Conservation (phyloP, 2,888 invertebrate genomes). For the Encarsia formosa region DNA sequence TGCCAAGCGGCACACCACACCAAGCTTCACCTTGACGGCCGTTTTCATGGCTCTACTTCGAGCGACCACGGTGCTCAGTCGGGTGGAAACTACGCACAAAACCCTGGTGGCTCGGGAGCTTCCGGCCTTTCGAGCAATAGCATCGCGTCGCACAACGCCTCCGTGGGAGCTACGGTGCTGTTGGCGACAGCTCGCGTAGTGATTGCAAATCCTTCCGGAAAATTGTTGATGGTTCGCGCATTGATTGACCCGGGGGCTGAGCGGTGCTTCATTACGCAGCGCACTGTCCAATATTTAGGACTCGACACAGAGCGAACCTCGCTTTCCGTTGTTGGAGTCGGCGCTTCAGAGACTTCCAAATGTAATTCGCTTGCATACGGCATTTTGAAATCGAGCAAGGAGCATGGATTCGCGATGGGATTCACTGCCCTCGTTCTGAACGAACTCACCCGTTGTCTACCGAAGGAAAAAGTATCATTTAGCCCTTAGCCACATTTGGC, state of each 20-base stretch:
- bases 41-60: background rate
- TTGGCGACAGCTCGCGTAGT: no score
- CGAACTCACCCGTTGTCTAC: no score
- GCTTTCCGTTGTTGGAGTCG: background rate
- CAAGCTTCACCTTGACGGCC: no score
- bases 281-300: no score
- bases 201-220: no score
- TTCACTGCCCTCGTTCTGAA: no score
- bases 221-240: background rate
- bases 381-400: background rate
- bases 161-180: background rate
- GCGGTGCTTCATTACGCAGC: no score
- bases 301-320: background rate
- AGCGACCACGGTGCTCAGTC: background rate
- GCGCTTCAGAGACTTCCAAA: background rate
- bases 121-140: background rate
- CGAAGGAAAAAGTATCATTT: no score
- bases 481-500: no score
- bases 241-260: no score
- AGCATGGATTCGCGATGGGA: background rate
- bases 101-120: background rate
- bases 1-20: no score
- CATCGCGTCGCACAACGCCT: background rate
- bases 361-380: background rate
- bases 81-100: background rate